These are phyloP conservation scores for Sphenopsis melanotis DNA, from an alignment of 2,797 vertebrate species.

Conservation along the genomic window DNA sequence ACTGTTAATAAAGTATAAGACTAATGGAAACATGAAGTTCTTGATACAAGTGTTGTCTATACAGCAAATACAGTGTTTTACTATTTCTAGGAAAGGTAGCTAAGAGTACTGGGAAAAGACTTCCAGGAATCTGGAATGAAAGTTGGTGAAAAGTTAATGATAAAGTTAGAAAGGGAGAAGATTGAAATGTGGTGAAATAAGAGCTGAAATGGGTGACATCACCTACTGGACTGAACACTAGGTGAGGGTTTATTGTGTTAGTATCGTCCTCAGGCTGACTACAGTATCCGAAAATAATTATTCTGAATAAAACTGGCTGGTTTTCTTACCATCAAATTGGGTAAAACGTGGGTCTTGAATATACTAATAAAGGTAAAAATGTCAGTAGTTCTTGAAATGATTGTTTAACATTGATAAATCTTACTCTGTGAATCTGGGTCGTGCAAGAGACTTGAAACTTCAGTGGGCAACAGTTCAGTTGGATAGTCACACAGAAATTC, in stretches of 20 bases:
- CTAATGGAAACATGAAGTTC: not conserved
- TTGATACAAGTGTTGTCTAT: not conserved
- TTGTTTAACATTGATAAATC: not conserved
- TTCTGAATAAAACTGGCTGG: not conserved
- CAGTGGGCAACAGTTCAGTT: not conserved
- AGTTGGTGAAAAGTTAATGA: not conserved
- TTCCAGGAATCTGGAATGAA: not conserved
- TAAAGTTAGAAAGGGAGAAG: not conserved
- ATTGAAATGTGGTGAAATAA: not conserved
- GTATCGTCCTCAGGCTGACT: not conserved
- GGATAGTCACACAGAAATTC: not conserved
- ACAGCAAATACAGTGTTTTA: not conserved
- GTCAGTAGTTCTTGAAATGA: not conserved
- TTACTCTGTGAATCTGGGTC: not conserved
- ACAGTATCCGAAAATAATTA: not conserved
- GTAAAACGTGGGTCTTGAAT: not conserved
- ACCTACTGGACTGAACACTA: not conserved
- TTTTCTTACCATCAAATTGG: not conserved
- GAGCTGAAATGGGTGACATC: not conserved
- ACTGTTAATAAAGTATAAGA: not conserved
- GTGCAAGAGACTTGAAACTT: not conserved
- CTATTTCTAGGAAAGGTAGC: not conserved
- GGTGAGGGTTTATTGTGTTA: not conserved
- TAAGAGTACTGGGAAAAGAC: not conserved
- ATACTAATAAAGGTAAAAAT: not conserved